These are phyloP conservation scores for Drosophila sp. DNA, from an alignment of 1,140 invertebrate species.

Conservation along the genomic window DNA sequence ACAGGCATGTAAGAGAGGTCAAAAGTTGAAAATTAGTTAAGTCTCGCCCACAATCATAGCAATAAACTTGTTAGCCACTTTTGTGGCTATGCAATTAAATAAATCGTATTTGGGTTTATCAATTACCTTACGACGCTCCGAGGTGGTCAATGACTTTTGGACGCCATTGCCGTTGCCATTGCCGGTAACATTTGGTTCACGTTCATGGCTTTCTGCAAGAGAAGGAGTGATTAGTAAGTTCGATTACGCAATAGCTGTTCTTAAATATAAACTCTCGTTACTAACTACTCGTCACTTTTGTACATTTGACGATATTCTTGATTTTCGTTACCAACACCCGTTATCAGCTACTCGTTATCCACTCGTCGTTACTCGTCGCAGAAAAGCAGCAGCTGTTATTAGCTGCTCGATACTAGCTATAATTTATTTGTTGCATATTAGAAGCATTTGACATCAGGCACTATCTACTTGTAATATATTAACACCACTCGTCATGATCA, in stretches of 20 bases:
- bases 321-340: no score
- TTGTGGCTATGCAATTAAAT: neutral
- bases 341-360: no score
- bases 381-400: no score
- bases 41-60: neutral
- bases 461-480: neutral
- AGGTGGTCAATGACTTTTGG: conserved; percentile 90
- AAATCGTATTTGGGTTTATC: neutral
- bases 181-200: conserved; percentile 42
- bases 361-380: no score
- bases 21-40: conserved; percentile 35
- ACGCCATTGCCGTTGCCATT: conserved; percentile 64
- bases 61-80: neutral
- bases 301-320: no score
- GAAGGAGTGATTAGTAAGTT: neutral
- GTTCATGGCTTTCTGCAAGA: conserved; percentile 55
- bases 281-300: neutral
- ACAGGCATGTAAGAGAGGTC: conserved; percentile 58
- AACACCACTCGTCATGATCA: neutral
- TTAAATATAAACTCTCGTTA: neutral
- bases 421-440: no score
- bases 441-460: no score
- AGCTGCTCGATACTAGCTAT: no score
- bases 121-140: conserved; percentile 88
- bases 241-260: neutral